Evolutionary conservation across 2,888 invertebrate species (phyloP).

Genomic region (Xestia xanthographa): DNA sequence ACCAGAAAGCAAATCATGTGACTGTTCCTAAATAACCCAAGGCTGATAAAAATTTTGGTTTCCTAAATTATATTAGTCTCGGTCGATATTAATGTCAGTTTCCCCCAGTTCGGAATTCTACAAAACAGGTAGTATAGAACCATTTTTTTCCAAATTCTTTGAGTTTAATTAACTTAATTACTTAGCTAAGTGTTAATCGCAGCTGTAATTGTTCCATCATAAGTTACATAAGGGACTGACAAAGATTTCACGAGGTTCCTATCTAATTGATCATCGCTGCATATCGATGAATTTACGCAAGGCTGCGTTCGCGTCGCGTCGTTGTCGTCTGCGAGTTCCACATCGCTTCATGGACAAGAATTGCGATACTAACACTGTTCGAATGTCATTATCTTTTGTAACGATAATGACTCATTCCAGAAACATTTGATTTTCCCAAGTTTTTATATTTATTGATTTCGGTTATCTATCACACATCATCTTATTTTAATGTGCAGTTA

Average conservation of each 20-base stretch:
- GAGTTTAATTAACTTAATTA: conserved; percentile 14
- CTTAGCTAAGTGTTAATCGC: conserved; percentile 33
- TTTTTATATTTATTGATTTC: conserved; percentile 22
- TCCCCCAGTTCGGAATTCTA: conserved; percentile 1
- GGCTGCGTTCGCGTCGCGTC: conserved; percentile 62
- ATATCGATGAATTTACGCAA: conserved; percentile 84
- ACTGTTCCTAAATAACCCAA: too few species aligned
- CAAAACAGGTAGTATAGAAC: neutral
- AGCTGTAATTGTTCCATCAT: conserved; percentile 71
- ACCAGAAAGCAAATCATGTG: conserved; percentile 19
- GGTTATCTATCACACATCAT: conserved; percentile 27
- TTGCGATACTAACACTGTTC: conserved; percentile 52
- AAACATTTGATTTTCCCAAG: conserved; percentile 15
- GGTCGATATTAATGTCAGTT: too few species aligned
- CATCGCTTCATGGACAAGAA: conserved; percentile 61
- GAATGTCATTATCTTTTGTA: conserved; percentile 51
- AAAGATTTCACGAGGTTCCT: conserved; percentile 74
- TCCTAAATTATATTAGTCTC: too few species aligned
- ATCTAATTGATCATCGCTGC: conserved; percentile 80
- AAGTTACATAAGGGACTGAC: conserved; percentile 75
- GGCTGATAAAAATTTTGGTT: too few species aligned
- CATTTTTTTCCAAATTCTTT: neutral
- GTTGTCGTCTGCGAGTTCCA: conserved; percentile 59
- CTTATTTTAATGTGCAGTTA: conserved; percentile 15
- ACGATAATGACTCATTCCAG: conserved; percentile 37